Evolutionary conservation across 2,888 invertebrate species (phyloP).

Genomic region (Polietes domitor): DNA sequence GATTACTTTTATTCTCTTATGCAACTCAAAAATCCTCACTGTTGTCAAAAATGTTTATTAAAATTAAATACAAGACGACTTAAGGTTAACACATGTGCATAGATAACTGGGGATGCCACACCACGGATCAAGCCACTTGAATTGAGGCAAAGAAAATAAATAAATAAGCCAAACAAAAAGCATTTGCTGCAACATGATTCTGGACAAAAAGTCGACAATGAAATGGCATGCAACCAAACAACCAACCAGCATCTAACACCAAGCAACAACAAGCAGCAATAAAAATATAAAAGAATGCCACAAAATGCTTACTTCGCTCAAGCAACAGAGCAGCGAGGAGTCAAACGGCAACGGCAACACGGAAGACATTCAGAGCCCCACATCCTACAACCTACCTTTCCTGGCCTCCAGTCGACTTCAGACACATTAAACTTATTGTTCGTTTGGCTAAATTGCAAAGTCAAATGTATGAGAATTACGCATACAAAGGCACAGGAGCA

Average conservation of each 20-base stretch:
- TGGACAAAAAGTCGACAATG: constrained; percentile 31
- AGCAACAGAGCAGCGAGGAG: not conserved
- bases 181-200: constrained; percentile 32
- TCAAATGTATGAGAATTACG: constrained; percentile 32
- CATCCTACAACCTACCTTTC: constrained; percentile 9
- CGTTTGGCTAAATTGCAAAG: constrained; percentile 14
- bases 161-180: constrained; percentile 21
- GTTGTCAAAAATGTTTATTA: constrained; percentile 47
- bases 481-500: not conserved
- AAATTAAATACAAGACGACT: constrained; percentile 59
- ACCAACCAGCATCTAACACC: not conserved
- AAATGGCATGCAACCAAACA: not conserved
- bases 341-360: no score
- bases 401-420: not conserved
- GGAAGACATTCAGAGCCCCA: constrained; percentile 30
- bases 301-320: not conserved
- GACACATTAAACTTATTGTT: constrained; percentile 48
- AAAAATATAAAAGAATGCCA: constrained; percentile 32
- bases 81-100: constrained; percentile 42
- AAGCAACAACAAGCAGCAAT: constrained; percentile 22
- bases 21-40: not conserved
- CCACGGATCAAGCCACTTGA: constrained; percentile 41
- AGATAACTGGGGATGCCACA: no score
- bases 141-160: constrained; percentile 22
- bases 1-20: not conserved